A percentile compares a stretch with the other conserved stretches of the same genome.
These are phyloP conservation scores for Physella acuta DNA, from an alignment of 1,140 invertebrate genomes.

Conservation along the genomic window DNA sequence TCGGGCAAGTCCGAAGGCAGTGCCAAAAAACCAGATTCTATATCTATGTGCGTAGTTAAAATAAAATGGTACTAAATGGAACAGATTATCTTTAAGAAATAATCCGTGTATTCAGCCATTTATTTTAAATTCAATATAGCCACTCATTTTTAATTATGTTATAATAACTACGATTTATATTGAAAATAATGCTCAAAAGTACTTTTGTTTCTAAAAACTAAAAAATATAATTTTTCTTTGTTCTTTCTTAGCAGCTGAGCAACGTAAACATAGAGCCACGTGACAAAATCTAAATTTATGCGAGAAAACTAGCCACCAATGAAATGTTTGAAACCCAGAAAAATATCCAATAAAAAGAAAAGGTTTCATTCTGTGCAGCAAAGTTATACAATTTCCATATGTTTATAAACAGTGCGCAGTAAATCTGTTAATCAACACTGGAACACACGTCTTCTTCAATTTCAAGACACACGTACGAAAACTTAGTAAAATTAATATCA, in stretches of 20 bases:
- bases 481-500: neutral
- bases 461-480: conserved; percentile 9
- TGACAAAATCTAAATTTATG: conserved; percentile 27
- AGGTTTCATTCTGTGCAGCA: conserved; percentile 26
- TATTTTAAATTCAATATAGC: too few relatives aligned
- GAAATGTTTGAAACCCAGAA: neutral
- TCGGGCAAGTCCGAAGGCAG: too few relatives aligned
- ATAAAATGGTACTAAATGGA: too few relatives aligned
- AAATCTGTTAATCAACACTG: conserved; percentile 31
- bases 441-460: neutral
- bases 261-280: conserved; percentile 47
- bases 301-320: conserved; percentile 30
- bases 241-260: conserved; percentile 31
- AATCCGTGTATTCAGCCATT: too few relatives aligned
- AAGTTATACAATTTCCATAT: conserved; percentile 39
- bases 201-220: neutral
- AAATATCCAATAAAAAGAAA: conserved; percentile 28
- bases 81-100: too few relatives aligned
- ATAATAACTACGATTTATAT: too few relatives aligned
- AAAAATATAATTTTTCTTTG: neutral
- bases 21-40: too few relatives aligned
- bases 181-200: neutral
- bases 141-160: too few relatives aligned
- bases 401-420: conserved; percentile 50
- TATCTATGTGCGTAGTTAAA: too few relatives aligned